Base-by-base conservation (phyloP, 37 sponge, comb jelly and placozoan genomes). In the Halichondria panicea region DNA sequence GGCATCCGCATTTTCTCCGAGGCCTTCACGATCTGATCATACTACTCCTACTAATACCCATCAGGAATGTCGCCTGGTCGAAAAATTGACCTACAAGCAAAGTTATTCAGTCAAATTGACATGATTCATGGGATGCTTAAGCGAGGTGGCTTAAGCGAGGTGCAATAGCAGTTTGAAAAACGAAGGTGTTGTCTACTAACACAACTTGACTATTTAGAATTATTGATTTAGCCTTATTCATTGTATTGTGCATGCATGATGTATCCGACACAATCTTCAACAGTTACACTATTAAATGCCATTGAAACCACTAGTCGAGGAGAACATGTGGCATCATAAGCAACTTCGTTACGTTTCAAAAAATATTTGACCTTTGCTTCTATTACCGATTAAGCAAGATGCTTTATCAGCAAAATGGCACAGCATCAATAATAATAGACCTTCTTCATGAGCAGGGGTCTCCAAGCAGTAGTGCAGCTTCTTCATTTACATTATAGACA, bases 191-290 rank as follows among this genome's bases (percentile, higher is more conserved):
- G n/a, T n/a, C n/a, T n/a, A n/a, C n/a, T 35, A 57, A 33, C n/a
- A 56, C 21, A 57, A 15, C 24, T 37, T 54, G 18, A 22, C 54
- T 27, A 50, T 28, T 43, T 37, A 73, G 6, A 19, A 56, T 57
- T 30, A 4, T 8, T 15, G 9, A 56, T n/a, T n/a, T n/a, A n/a
- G n/a, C n/a, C n/a, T n/a, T n/a, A n/a, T n/a, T n/a, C 40, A 33
- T 55, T 57, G 76, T 75, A 75, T 3, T 64, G 64, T 48, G 76
- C 76, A 75, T 75, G 76, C 46, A 38, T 75, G 4, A 75, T 61
- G 63, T 61, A 75, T 25, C 46, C 27, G 5, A 37, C 21, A 31
- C 76, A 75, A 35, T 75, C 63, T 61, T 22, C 52, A 70, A 27
- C 50, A 41, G 43, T 37, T n/a, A 75, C 76, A 40, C 64, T 48